A percentile compares a stretch with the other conserved stretches of the same genome.
Conservation (phyloP, 2,888 invertebrate species). For the Operophtera brumata region DNA sequence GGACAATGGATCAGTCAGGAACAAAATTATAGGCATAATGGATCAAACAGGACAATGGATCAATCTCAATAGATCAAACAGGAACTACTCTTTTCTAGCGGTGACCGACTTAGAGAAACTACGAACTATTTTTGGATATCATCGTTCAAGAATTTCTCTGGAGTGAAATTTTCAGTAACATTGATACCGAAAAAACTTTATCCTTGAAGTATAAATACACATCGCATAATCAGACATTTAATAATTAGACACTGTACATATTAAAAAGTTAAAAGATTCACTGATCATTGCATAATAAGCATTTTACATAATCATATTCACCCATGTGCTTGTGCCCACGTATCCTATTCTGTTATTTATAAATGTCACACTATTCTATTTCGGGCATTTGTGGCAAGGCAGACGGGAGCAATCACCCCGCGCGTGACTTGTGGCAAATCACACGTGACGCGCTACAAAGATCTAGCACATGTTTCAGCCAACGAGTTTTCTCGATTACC, state of each 20-base stretch:
- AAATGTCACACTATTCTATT: constrained; percentile 40
- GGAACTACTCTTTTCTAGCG: no score
- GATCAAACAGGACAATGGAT: no score
- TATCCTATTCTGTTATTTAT: constrained; percentile 39
- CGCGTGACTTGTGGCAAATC: constrained; percentile 18
- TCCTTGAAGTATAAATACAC: no score
- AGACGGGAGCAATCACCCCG: constrained; percentile 47
- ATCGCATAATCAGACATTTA: no score
- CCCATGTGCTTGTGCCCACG: constrained; percentile 37
- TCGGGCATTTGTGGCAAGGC: constrained; percentile 26
- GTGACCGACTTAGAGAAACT: constrained; percentile 5
- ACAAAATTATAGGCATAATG: no score
- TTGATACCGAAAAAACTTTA: no score
- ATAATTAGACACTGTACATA: no score
- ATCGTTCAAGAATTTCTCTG: neutral
- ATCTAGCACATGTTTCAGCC: neutral
- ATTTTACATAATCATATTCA: constrained; percentile 21
- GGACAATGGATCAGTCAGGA: no score
- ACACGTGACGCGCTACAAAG: constrained; percentile 2
- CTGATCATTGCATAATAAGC: neutral
- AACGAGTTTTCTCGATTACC: constrained; percentile 31
- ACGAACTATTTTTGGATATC: neutral
- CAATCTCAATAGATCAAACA: no score
- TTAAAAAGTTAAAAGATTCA: neutral
- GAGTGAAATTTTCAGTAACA: no score